Conservation (phyloP, 1,140 invertebrate species). For the Drosophila bifasciata region DNA sequence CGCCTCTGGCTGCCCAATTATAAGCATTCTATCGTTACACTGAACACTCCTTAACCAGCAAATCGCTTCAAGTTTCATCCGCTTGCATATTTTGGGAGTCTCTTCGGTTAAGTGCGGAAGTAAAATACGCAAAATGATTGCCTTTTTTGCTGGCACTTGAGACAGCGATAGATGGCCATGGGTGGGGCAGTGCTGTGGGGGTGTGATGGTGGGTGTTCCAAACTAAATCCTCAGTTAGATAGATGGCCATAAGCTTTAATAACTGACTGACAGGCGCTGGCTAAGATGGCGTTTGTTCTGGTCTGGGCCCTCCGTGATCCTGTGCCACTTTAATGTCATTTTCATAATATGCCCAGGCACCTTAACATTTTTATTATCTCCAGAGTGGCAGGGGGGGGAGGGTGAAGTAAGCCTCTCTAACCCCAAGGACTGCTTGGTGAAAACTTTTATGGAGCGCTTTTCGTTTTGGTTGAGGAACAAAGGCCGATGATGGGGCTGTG, state of each 20-base stretch:
- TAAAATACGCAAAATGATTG: conserved; percentile 36
- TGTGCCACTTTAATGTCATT: conserved; percentile 73
- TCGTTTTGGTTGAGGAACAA: conserved; percentile 17
- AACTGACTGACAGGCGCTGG: conserved; percentile 38
- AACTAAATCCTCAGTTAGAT: conserved; percentile 34
- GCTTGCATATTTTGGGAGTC: too few relatives aligned
- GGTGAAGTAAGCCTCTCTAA: conserved; percentile 22
- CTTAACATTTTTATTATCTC: conserved; percentile 75
- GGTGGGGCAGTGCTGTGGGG: background rate
- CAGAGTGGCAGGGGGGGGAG: background rate
- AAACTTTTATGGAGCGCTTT: conserved; percentile 63
- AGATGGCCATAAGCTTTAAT: conserved; percentile 63
- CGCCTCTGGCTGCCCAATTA: conserved; percentile 22
- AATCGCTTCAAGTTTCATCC: conserved; percentile 5
- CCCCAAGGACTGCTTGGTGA: conserved; percentile 7
- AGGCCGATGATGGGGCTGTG: background rate
- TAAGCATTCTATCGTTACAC: conserved; percentile 14
- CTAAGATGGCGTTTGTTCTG: background rate
- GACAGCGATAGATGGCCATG: conserved; percentile 6
- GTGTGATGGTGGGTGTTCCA: background rate
- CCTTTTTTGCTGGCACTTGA: conserved; percentile 33
- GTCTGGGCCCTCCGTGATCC: conserved; percentile 8
- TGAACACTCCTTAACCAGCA: conserved; percentile 23
- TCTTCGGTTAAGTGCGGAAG: background rate
- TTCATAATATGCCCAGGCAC: conserved; percentile 74